Percentiles rank a stretch among this genome's conserved stretches.
phyloP scores from a whole-genome alignment of 2,797 vertebrate genomes.

The Trematomus bernacchii region DNA sequence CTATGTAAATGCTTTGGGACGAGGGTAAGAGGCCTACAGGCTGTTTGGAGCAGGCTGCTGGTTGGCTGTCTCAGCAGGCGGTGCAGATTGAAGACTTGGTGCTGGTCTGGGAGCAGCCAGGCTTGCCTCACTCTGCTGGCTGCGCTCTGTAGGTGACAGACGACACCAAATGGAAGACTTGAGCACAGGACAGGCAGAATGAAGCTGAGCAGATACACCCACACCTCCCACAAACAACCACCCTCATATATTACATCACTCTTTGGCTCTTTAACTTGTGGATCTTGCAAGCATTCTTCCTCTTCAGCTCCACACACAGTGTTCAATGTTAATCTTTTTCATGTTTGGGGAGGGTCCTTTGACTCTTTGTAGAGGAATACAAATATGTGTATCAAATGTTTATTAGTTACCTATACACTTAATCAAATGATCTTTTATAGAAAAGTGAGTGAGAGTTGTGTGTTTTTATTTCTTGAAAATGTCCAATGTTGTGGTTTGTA shows the following conservation, averaged over 20 bases:
- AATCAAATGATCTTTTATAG: too few species aligned
- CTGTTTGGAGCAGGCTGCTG: slow-evolving; percentile 21
- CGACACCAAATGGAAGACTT: slow-evolving; percentile 22
- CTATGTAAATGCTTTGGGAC: background rate
- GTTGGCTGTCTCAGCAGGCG: slow-evolving; percentile 34
- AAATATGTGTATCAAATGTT: too few species aligned
- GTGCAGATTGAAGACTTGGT: slow-evolving; percentile 44
- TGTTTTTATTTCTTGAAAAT: background rate
- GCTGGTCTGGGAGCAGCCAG: slow-evolving; percentile 25
- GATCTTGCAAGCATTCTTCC: background rate
- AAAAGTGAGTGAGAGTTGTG: background rate
- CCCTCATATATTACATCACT: background rate
- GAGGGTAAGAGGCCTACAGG: slow-evolving; percentile 56
- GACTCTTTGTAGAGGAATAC: too few species aligned
- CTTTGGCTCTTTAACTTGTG: background rate
- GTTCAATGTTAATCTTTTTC: background rate
- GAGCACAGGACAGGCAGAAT: background rate
- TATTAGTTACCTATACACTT: too few species aligned
- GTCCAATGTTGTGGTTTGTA: background rate
- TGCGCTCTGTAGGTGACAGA: slow-evolving; percentile 46
- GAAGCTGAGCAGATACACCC: background rate
- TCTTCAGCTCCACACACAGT: background rate
- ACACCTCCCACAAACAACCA: background rate
- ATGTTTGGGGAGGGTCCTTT: background rate
- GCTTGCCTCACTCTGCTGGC: slow-evolving; percentile 33